Percentiles rank a stretch among this genome's conserved stretches.
Conservation (phyloP, 2,113 vertebrate genomes). For the Leuciscus idus region DNA sequence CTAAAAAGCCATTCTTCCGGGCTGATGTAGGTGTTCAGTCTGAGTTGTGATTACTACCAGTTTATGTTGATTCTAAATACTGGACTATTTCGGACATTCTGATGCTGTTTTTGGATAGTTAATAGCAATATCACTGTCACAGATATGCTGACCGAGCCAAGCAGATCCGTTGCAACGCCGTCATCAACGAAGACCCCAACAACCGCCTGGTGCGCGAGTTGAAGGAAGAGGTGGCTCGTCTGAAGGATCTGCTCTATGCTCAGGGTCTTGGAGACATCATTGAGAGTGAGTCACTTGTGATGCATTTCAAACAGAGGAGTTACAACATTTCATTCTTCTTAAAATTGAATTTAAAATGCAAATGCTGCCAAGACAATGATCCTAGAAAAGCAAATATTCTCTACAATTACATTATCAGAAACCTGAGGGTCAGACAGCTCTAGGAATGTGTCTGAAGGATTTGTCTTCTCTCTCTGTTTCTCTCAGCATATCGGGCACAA, state of each 20-base stretch:
- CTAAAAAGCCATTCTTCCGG: too few relatives aligned
- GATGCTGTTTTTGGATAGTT: background rate
- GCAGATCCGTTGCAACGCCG: constrained; percentile 96
- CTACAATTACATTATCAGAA: background rate
- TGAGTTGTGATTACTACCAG: background rate
- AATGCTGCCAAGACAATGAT: background rate
- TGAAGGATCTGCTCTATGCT: constrained; percentile 89
- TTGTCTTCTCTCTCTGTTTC: constrained; percentile 65
- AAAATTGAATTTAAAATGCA: background rate
- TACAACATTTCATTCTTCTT: background rate
- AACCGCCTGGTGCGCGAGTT: constrained; percentile 96
- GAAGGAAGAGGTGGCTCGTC: constrained; percentile 95
- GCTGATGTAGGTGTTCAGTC: too few relatives aligned
- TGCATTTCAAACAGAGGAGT: background rate
- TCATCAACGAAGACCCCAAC: constrained; percentile 98
- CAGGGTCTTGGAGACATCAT: constrained; percentile 98
- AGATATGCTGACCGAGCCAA: constrained; percentile 97
- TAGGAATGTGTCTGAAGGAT: constrained; percentile 59
- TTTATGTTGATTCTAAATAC: background rate
- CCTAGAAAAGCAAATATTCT: background rate
- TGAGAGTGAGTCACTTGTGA: constrained; percentile 84
- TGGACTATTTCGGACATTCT: background rate
- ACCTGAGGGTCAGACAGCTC: background rate
- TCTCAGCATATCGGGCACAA: constrained; percentile 73
- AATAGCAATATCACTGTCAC: background rate